Conservation (phyloP, 2,888 invertebrate genomes). For the Trachelus troglodyta region DNA sequence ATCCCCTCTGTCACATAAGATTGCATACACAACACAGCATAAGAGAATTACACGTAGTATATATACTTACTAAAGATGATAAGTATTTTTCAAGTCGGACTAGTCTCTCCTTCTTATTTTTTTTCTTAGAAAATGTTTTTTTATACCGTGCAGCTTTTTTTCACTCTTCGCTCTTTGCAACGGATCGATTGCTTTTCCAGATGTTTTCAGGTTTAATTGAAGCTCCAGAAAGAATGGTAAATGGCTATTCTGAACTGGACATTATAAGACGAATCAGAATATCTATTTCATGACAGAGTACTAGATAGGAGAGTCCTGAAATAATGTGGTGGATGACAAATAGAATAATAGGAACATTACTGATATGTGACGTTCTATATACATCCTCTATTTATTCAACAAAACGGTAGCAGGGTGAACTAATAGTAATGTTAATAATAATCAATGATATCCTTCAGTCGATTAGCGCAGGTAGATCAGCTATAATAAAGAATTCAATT, state of each 20-base stretch:
- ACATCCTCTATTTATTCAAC: constrained; percentile 48
- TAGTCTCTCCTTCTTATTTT: not conserved
- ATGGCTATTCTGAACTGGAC: not conserved
- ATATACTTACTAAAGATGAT: not conserved
- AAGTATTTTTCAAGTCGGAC: not conserved
- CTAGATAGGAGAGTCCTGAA: not conserved
- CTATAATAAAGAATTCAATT: not conserved
- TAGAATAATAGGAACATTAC: constrained; percentile 30
- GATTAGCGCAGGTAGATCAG: constrained; percentile 36
- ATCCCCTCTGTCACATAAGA: not conserved
- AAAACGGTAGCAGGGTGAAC: constrained; percentile 33
- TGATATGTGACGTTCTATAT: constrained; percentile 14
- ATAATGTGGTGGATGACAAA: not conserved
- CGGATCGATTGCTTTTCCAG: not conserved
- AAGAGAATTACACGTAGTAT: not conserved
- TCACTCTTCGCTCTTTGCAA: not conserved
- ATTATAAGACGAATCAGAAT: not conserved
- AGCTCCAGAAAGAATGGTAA: too few relatives aligned
- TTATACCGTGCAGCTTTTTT: not conserved
- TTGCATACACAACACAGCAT: not conserved
- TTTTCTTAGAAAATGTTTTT: not conserved
- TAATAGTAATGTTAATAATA: constrained; percentile 35
- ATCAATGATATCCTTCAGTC: constrained; percentile 45
- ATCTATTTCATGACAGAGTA: not conserved
- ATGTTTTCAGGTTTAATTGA: too few relatives aligned